Evolutionary conservation across 2,888 invertebrate genomes (phyloP), one percentile per base, ranked within the genome.

Genomic region (Yponomeuta sedellus): DNA sequence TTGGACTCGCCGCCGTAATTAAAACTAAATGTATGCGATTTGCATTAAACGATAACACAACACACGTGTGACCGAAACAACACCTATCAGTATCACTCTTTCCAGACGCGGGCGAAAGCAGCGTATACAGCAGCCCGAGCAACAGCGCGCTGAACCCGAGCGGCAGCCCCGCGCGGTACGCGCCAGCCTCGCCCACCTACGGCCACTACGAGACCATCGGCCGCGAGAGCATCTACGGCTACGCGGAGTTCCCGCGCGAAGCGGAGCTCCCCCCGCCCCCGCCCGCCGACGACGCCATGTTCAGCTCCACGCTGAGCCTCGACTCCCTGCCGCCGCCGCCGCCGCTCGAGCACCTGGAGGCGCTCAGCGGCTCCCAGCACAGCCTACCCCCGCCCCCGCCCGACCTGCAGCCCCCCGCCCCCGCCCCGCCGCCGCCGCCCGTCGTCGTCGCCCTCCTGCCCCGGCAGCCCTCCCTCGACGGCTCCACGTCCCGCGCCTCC

Each of bases 281-380:
- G 0, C 95, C 96, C 0, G 92, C 93, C 1, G 94, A 83, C 52
- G 88, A 86, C 66, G 84, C 79, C 39, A 93, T 96, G 91, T 94
- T 96, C 77, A 93, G 95, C 66, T 96, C 96, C 0, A 96, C 95
- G 16, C 86, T 96, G 12, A 96, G 96, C 28, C 82, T 96, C 58
- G 96, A 96, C 73, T 96, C 96, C n/a, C 82, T 96, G 68, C 96
- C 96, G 0, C 96, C 96, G 19, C 96, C 96, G 0, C 95, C 93
- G 63, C 94, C 94, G 58, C 94, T 94, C 6, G 87, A 87, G 69
- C 70, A 77, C 16, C 69, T 74, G 3, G 88, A 88, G 64, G 94
- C 94, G 68, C 82, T 94, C 10, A 92, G 93, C 12, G 96, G 95
- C 5, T 96, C 96, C 8, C 94, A 95, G 75, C 83, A 96, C 40